phyloP scores from a whole-genome alignment of 2,113 vertebrate genomes.

The Motacilla alba region DNA sequence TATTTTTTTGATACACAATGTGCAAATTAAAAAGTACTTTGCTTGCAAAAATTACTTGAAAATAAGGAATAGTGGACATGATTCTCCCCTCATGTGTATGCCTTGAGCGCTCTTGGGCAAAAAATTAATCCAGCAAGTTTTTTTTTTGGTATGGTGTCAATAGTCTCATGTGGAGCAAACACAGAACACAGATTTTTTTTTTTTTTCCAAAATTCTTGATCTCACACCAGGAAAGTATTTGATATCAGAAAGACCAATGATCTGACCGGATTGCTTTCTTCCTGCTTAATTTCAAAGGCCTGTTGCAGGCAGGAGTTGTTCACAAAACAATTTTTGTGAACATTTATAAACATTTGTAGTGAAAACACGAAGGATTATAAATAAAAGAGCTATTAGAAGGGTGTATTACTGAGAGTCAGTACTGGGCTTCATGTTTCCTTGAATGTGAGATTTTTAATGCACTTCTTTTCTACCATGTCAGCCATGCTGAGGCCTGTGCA shows the following conservation, averaged over 20 bases:
- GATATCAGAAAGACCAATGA: background rate
- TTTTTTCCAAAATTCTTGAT: background rate
- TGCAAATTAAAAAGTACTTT: background rate
- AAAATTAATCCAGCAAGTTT: background rate
- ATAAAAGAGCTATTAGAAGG: background rate
- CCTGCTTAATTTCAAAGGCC: background rate
- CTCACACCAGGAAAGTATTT: background rate
- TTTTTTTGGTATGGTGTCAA: background rate
- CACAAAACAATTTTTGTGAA: background rate
- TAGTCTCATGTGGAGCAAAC: background rate
- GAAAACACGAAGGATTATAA: background rate
- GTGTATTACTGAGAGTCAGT: background rate
- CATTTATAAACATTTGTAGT: background rate
- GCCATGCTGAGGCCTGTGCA: background rate
- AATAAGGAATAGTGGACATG: background rate
- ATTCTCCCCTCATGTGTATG: background rate
- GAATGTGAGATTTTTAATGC: background rate
- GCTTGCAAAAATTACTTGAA: background rate
- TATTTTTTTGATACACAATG: background rate
- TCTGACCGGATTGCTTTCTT: background rate
- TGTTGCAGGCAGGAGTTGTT: background rate
- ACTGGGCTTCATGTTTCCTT: background rate
- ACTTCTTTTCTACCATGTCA: background rate
- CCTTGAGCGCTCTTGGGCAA: background rate
- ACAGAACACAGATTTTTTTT: background rate